Percentiles rank a stretch among this genome's conserved stretches.
Conservation (phyloP, 2,113 vertebrate genomes). For the Dicaeum eximium region DNA sequence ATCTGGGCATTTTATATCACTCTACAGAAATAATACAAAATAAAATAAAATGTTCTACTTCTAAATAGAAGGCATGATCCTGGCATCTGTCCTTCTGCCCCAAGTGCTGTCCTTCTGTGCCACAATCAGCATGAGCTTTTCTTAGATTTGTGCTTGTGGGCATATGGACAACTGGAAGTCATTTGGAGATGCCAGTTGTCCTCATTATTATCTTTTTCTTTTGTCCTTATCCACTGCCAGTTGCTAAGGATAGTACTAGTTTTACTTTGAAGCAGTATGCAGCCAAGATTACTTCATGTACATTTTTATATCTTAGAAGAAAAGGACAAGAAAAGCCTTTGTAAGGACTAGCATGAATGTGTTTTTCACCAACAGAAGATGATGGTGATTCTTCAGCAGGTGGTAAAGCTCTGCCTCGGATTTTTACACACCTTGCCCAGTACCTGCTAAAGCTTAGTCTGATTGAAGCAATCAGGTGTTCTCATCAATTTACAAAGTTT, state of each 20-base stretch:
- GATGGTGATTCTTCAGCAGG: background rate
- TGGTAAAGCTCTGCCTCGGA: background rate
- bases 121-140: slow-evolving; percentile 56
- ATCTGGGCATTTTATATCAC: slow-evolving; percentile 38
- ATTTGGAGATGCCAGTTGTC: slow-evolving; percentile 39
- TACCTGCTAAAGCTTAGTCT: background rate
- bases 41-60: slow-evolving; percentile 42
- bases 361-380: background rate
- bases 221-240: background rate
- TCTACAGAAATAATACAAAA: background rate
- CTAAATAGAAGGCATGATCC: slow-evolving; percentile 34
- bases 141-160: slow-evolving; percentile 54
- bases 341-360: background rate
- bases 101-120: slow-evolving; percentile 51
- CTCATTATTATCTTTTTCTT: slow-evolving; percentile 18
- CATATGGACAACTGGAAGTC: slow-evolving; percentile 59
- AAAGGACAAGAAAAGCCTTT: background rate
- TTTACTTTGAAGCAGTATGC: background rate
- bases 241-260: background rate
- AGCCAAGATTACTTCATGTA: background rate
- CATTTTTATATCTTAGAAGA: background rate
- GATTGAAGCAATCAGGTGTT: background rate
- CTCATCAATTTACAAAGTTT: background rate
- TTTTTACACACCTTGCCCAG: background rate
- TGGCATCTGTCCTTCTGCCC: slow-evolving; percentile 61